Conservation (phyloP, 2,797 vertebrate species). For the Peromyscus melanophrys region DNA sequence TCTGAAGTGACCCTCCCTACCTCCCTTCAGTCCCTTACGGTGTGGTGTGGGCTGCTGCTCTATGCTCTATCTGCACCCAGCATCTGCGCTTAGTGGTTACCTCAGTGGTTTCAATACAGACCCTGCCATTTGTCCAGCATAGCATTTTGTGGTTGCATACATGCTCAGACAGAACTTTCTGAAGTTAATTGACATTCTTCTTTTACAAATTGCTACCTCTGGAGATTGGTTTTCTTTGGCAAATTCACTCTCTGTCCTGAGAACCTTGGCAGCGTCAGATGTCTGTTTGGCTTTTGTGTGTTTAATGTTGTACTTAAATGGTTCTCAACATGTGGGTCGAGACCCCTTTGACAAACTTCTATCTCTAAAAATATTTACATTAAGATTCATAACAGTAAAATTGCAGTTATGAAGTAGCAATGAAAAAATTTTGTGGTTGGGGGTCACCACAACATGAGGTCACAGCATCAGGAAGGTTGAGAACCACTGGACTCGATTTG, state of each 20-base stretch:
- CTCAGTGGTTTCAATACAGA: conserved; percentile 66
- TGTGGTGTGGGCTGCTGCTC: not conserved
- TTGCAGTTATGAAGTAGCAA: not conserved
- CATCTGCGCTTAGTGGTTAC: not conserved
- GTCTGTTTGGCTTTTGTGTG: conserved; percentile 79
- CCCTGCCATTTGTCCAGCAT: conserved; percentile 46
- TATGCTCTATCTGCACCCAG: not conserved
- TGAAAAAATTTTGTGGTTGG: not conserved
- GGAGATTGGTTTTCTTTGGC: conserved; percentile 82
- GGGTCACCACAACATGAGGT: not conserved
- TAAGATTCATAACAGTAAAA: not conserved
- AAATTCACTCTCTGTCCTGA: conserved; percentile 65
- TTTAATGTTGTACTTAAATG: conserved; percentile 71
- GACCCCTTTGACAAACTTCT: not conserved
- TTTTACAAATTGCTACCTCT: conserved; percentile 83
- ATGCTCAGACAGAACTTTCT: conserved; percentile 36
- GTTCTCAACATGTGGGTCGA: not conserved
- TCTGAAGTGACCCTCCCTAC: not conserved
- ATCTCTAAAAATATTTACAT: not conserved
- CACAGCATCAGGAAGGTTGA: no score
- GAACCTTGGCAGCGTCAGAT: conserved; percentile 73
- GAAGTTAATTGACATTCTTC: conserved; percentile 71
- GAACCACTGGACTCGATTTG: conserved; percentile 75
- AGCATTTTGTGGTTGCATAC: conserved; percentile 67
- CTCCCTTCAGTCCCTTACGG: not conserved